Evolutionary conservation across 2,888 invertebrate genomes (phyloP).

Genomic region (Xestia ashworthii): DNA sequence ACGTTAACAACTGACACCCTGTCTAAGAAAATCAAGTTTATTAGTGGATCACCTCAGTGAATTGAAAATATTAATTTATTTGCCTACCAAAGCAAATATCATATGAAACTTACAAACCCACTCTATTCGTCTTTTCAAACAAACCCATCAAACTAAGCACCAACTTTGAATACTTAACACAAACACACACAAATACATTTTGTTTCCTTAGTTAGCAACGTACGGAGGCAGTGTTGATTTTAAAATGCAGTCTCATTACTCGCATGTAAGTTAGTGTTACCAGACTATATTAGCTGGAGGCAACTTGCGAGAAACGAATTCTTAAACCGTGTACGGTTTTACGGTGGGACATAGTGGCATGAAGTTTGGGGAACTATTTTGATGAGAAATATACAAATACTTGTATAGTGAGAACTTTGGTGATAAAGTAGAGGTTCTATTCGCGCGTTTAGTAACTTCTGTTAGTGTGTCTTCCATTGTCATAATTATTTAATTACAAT

Average conservation of each 20-base stretch:
- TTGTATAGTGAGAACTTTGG: neutral
- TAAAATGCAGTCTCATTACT: conserved; percentile 68
- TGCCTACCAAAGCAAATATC: neutral
- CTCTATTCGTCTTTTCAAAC: neutral
- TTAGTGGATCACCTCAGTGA: neutral
- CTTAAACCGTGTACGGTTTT: conserved; percentile 60
- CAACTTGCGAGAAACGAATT: conserved; percentile 69
- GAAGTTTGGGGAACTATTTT: neutral
- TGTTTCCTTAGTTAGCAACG: conserved; percentile 27
- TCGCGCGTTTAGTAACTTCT: neutral
- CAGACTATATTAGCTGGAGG: conserved; percentile 62
- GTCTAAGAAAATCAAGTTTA: neutral
- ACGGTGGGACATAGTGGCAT: conserved; percentile 39
- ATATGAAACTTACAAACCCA: neutral
- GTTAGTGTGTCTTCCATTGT: neutral
- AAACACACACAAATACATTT: conserved; percentile 37
- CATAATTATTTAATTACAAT: neutral
- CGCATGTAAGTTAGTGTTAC: conserved; percentile 65
- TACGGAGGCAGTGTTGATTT: conserved; percentile 55
- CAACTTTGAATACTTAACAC: conserved; percentile 26
- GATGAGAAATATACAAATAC: neutral
- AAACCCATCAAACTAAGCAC: conserved; percentile 16
- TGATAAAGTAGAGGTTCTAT: neutral
- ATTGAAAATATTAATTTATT: neutral
- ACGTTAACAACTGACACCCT: neutral